Conservation (phyloP, 2,797 vertebrate species). For the Sebastes oblongus region DNA sequence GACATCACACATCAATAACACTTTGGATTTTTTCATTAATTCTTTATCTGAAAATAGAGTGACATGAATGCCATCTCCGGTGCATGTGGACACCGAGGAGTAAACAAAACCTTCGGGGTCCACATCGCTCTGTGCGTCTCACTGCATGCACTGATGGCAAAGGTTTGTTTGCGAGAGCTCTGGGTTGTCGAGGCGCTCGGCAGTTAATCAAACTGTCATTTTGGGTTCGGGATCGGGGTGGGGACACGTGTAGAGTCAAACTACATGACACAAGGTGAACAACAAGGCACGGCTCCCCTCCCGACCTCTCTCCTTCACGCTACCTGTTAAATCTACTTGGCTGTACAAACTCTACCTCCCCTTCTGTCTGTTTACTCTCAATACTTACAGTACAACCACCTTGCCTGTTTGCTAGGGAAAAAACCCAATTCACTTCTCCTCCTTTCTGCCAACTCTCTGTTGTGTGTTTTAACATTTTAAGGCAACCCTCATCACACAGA, state of each 20-base stretch:
- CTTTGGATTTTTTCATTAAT: neutral
- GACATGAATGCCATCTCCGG: neutral
- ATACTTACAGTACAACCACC: neutral
- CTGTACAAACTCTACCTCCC: neutral
- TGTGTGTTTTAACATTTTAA: conserved; percentile 28
- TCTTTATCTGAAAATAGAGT: neutral
- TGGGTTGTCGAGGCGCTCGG: conserved; percentile 22
- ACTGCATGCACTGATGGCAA: conserved; percentile 7
- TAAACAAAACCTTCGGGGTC: conserved; percentile 18
- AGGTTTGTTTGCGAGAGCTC: conserved; percentile 35
- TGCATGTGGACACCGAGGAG: neutral
- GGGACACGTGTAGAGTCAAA: conserved; percentile 31
- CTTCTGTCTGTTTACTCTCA: conserved; percentile 15
- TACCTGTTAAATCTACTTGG: conserved; percentile 4
- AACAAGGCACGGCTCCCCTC: neutral
- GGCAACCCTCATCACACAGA: conserved; percentile 12
- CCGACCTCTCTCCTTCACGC: neutral
- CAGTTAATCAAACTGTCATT: conserved; percentile 69
- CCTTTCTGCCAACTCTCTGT: conserved; percentile 5
- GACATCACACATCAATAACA: neutral
- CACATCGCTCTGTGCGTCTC: neutral
- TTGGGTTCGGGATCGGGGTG: conserved; percentile 2
- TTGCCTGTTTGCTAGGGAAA: neutral
- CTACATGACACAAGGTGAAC: conserved; percentile 1
- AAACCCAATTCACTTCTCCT: conserved; percentile 8